Base-by-base conservation (phyloP, 92 coral and sea anemone genomes). In the Heliopora coerulea region DNA sequence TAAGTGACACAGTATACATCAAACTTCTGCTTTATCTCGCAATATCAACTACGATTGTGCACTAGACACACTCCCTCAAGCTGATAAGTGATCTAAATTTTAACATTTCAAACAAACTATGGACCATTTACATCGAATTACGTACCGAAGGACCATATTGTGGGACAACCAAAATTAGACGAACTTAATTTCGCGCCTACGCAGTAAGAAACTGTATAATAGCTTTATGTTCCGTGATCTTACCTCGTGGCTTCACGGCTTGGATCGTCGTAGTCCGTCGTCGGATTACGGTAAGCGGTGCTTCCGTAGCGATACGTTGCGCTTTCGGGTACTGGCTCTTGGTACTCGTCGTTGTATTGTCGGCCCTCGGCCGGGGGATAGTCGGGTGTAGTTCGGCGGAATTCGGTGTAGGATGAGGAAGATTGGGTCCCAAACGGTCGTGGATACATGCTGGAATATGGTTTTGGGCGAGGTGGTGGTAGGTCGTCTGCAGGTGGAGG, bases 401-500 rank as follows among this genome's bases (percentile, higher is more conserved):
- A 52, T 17, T 54, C 77, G 63, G 33, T 24, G 26, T 67, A 67
- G 34, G 52, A 25, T 13, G 58, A 10, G 0, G 62, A 70, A 26
- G 77, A 70, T 13, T 70, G 77, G 46, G 77, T 70, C 9, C 77
- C 77, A 56, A 70, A 70, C 23, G 77, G 77, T 13, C 77, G 77
- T 11, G 77, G 62, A 42, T 70, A 52, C 49, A 54, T 54, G n/a
- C 10, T 70, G 18, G 77, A 52, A 40, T 67, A 67, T 24, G 77
- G 63, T 7, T 52, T 70, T 0, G 77, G 63, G 18, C 77, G 61
- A 9, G 39, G 25, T 7, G 62, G 77, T 7, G 63, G 49, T 23
- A 27, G 18, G 77, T 54, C 77, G 15, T 70, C 63, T 1, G 44
- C 9, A n/a, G 77, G 77, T 29, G 77, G 77, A 5, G 77, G 77